phyloP scores from a whole-genome alignment of 2,888 invertebrate genomes.

The Neocrepidodera transversa region DNA sequence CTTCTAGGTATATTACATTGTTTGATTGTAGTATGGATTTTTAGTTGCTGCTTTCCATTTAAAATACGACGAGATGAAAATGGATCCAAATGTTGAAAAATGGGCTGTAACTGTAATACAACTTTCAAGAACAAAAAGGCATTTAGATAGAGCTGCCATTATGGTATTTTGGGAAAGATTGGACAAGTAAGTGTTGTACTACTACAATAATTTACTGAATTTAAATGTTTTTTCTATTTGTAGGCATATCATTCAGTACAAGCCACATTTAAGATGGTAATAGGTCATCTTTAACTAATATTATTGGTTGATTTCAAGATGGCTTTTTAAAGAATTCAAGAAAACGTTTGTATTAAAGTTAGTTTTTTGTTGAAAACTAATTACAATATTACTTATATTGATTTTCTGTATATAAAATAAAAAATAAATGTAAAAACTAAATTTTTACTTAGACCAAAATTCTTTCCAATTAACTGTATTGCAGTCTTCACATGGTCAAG shows the following conservation, averaged over 20 bases:
- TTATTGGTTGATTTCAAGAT: too few species aligned
- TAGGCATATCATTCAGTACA: slow-evolving; percentile 88
- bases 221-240: slow-evolving; percentile 59
- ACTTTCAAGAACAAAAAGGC: slow-evolving; percentile 90
- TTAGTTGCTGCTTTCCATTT: slow-evolving; percentile 93
- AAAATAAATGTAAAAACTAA: background rate
- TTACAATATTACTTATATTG: background rate
- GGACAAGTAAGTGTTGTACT: slow-evolving; percentile 75
- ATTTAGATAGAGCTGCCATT: slow-evolving; percentile 94
- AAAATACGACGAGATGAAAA: slow-evolving; percentile 93
- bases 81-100: slow-evolving; percentile 93
- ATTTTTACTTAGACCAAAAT: too few species aligned
- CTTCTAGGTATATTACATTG: too few species aligned
- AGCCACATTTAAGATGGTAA: slow-evolving; percentile 83
- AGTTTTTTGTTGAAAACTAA: background rate
- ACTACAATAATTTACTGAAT: background rate
- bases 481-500: too few species aligned
- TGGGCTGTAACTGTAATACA: slow-evolving; percentile 97
- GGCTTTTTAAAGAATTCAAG: background rate
- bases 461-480: too few species aligned
- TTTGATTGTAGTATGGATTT: too few species aligned
- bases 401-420: background rate
- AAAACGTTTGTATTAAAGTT: background rate
- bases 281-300: too few species aligned
- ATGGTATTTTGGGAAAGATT: slow-evolving; percentile 97